Evolutionary conservation across 2,888 invertebrate genomes (phyloP).

Genomic region (Lymantria monacha): DNA sequence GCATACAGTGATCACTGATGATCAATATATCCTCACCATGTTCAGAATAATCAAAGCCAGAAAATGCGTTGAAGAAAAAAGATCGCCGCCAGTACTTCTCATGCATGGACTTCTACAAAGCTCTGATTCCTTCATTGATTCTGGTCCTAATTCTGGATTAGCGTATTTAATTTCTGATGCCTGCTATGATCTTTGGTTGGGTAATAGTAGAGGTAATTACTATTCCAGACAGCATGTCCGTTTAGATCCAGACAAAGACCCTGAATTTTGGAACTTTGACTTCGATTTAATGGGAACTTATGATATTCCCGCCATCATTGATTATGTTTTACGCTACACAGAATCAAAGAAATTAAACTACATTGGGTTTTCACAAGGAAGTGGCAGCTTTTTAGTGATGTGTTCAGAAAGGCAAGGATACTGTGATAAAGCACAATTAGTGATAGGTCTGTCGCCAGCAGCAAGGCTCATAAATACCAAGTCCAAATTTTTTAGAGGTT

Average conservation of each 20-base stretch:
- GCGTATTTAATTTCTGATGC: conserved; percentile 42
- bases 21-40: conserved; percentile 56
- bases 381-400: conserved; percentile 78
- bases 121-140: conserved; percentile 57
- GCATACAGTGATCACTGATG: conserved; percentile 53
- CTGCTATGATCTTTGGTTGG: conserved; percentile 43
- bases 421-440: conserved; percentile 82
- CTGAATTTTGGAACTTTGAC: conserved; percentile 42
- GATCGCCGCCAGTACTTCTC: conserved; percentile 51
- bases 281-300: conserved; percentile 77
- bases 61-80: conserved; percentile 34
- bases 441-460: conserved; percentile 85
- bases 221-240: conserved; percentile 77
- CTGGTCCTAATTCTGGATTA: conserved; percentile 49
- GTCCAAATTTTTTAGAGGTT: conserved; percentile 67
- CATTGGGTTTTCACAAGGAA: conserved; percentile 37
- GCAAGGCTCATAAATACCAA: conserved; percentile 67
- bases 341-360: conserved; percentile 47
- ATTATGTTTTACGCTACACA: conserved; percentile 53
- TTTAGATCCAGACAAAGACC: conserved; percentile 51
- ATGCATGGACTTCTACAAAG: conserved; percentile 64
- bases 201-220: conserved; percentile 53
- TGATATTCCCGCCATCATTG: conserved; percentile 86
- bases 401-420: conserved; percentile 84
- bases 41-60: conserved; percentile 47